These are phyloP conservation scores for Atrichornis clamosus DNA, from an alignment of 2,113 vertebrate genomes.

Conservation along the genomic window DNA sequence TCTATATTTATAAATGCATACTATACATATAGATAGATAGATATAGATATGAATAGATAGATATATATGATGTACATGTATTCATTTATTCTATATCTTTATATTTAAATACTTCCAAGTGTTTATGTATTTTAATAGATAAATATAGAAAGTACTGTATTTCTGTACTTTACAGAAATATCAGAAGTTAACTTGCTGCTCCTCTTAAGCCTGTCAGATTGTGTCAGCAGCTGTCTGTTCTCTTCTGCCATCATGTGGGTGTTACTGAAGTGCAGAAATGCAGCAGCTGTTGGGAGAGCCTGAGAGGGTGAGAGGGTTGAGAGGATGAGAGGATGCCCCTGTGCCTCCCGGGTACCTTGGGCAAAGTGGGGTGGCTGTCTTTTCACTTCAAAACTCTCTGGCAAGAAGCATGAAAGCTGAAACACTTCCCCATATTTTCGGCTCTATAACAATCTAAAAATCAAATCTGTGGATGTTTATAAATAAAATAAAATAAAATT, in stretches of 20 bases:
- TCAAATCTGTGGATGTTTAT: neutral
- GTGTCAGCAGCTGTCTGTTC: neutral
- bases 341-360: rapidly evolving
- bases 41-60: no score
- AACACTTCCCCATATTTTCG: neutral
- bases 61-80: neutral
- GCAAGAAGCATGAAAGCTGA: neutral
- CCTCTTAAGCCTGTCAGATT: neutral
- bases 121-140: neutral
- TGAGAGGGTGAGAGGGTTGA: neutral
- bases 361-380: neutral
- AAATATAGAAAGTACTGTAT: neutral
- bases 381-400: neutral
- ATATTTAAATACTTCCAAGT: neutral
- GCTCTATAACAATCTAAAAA: neutral
- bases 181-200: neutral
- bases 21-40: no score
- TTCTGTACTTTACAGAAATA: neutral
- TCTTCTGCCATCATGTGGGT: conserved; percentile 50
- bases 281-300: neutral
- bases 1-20: neutral
- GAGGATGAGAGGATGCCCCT: neutral
- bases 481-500: neutral
- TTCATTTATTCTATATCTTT: neutral
- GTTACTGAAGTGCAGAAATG: neutral